These are phyloP conservation scores for Heliconius sara DNA, from an alignment of 2,888 invertebrate species.

Conservation along the genomic window DNA sequence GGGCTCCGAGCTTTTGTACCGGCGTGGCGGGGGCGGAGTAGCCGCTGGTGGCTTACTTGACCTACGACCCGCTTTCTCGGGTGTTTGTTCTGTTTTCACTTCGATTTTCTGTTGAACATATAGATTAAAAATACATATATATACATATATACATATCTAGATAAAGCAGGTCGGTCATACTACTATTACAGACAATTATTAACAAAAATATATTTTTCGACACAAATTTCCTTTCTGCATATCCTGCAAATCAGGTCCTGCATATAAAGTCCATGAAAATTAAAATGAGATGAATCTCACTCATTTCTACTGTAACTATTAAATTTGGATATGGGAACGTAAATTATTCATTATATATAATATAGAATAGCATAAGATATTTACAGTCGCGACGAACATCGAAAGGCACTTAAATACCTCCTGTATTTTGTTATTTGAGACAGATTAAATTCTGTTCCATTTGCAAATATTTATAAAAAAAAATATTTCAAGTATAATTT, in stretches of 20 bases:
- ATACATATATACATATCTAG: neutral
- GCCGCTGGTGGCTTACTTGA: constrained; percentile 67
- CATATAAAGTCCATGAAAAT: neutral
- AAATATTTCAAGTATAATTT: too few relatives aligned
- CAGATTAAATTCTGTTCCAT: neutral
- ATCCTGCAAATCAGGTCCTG: too few relatives aligned
- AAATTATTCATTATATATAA: neutral
- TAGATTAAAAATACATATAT: neutral
- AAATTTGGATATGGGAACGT: neutral
- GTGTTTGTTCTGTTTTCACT: constrained; percentile 74
- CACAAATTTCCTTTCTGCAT: too few relatives aligned
- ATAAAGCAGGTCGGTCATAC: too few relatives aligned
- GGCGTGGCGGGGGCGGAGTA: constrained; percentile 69
- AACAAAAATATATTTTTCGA: too few relatives aligned
- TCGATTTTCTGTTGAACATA: constrained; percentile 74
- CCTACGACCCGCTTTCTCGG: constrained; percentile 72
- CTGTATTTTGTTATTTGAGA: neutral
- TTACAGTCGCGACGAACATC: neutral
- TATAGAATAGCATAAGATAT: neutral
- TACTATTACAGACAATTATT: too few relatives aligned
- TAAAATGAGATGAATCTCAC: neutral
- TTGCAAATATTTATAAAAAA: too few relatives aligned
- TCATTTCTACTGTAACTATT: neutral
- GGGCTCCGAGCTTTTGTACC: constrained; percentile 67
- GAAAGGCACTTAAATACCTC: neutral